Evolutionary conservation across 2,797 vertebrate species (phyloP).

Genomic region (Morelia viridis): DNA sequence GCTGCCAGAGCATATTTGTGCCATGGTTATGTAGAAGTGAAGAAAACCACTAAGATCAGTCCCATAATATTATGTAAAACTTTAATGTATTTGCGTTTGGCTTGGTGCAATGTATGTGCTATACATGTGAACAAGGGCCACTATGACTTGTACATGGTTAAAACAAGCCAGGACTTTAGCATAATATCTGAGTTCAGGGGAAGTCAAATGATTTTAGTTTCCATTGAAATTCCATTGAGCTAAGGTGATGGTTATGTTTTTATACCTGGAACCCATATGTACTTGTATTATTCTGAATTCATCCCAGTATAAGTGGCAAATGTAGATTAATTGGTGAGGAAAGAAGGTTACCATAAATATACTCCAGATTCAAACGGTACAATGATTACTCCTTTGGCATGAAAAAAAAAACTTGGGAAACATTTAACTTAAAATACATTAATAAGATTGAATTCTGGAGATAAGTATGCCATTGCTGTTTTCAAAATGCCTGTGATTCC

Average conservation of each 20-base stretch:
- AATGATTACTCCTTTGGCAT: background rate
- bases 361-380: background rate
- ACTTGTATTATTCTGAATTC: background rate
- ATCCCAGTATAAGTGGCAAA: background rate
- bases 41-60: too few relatives aligned
- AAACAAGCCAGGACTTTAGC: too few relatives aligned
- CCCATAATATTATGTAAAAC: too few relatives aligned
- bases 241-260: background rate
- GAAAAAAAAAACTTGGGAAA: background rate
- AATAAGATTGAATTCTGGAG: background rate
- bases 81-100: too few relatives aligned
- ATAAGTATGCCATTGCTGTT: background rate
- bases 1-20: too few relatives aligned
- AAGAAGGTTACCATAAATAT: background rate
- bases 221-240: background rate
- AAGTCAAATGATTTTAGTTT: background rate
- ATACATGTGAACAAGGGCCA: too few relatives aligned
- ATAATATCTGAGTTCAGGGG: too few relatives aligned
- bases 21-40: too few relatives aligned
- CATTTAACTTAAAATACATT: background rate
- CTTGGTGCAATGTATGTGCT: too few relatives aligned
- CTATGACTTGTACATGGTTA: too few relatives aligned
- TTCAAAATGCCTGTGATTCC: background rate
- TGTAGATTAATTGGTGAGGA: background rate
- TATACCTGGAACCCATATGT: background rate